A percentile compares a stretch with the other conserved stretches of the same genome.
Evolutionary conservation across 2,113 vertebrate species (phyloP).

Genomic region (Grus americana): DNA sequence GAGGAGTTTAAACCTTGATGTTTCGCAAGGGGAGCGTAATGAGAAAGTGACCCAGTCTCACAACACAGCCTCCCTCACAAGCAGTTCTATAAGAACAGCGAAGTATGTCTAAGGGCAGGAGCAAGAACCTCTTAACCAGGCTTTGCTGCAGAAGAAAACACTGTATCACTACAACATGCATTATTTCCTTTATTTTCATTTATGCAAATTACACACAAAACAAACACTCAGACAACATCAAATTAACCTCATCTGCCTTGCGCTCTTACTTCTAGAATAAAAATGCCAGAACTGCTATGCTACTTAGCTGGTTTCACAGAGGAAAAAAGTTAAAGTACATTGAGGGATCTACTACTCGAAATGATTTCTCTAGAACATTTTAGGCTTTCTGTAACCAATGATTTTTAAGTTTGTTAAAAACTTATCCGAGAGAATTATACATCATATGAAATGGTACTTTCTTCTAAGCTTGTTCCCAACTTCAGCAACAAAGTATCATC

Average conservation of each 20-base stretch:
- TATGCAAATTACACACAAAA: background rate
- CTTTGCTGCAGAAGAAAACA: background rate
- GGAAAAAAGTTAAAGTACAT: background rate
- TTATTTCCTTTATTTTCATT: background rate
- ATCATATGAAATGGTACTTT: background rate
- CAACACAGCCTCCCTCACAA: background rate
- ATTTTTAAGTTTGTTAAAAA: background rate
- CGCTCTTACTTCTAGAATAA: background rate
- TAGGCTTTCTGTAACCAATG: background rate
- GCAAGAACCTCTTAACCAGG: background rate
- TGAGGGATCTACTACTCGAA: background rate
- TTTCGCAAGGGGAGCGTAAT: background rate
- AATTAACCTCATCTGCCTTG: background rate
- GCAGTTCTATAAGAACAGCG: background rate
- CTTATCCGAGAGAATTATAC: background rate
- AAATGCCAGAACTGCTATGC: background rate
- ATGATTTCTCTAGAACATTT: background rate
- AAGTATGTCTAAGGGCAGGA: background rate
- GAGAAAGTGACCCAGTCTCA: background rate
- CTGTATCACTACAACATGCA: background rate
- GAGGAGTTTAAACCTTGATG: background rate
- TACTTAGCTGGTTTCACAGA: background rate
- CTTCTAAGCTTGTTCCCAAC: background rate
- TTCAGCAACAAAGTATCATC: background rate
- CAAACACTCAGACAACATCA: background rate